A percentile compares a stretch with the other conserved stretches of the same genome.
Evolutionary conservation across 2,797 vertebrate genomes (phyloP).

Genomic region (Vespertilio murinus): DNA sequence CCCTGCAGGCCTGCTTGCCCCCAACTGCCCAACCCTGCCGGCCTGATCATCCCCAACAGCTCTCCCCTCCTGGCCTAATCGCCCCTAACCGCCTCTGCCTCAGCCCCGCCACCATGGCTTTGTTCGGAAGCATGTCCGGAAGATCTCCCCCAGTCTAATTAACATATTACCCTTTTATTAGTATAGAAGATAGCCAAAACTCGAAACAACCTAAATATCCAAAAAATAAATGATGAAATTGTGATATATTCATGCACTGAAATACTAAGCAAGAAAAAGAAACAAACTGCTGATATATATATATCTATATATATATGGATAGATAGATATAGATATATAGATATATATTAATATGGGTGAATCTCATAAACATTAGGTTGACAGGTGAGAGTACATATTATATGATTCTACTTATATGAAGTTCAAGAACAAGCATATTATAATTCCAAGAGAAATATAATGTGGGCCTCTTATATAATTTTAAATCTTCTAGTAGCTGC

Average conservation of each 20-base stretch:
- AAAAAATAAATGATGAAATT: not conserved
- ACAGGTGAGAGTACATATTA: not conserved
- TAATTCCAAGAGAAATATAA: constrained; percentile 35
- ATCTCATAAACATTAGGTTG: not conserved
- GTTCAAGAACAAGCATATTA: not conserved
- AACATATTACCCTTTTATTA: too few species aligned
- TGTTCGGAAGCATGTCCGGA: too few species aligned
- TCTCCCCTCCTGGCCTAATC: too few species aligned
- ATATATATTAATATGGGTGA: not conserved
- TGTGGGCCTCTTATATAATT: not conserved
- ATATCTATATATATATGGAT: too few species aligned
- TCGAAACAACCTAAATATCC: not conserved
- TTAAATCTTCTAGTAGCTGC: not conserved
- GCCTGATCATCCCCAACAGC: too few species aligned
- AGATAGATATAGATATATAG: too few species aligned
- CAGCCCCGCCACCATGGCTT: too few species aligned
- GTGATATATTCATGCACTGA: not conserved
- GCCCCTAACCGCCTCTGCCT: too few species aligned
- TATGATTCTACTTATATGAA: not conserved
- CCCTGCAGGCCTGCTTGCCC: too few species aligned
- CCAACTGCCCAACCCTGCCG: too few species aligned
- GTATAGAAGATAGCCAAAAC: not conserved
- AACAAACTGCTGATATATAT: not conserved
- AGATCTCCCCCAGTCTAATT: too few species aligned
- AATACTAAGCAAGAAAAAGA: not conserved